Percentiles rank a stretch among this genome's conserved stretches.
phyloP scores from a whole-genome alignment of 2,113 vertebrate species.

The Chionis minor region DNA sequence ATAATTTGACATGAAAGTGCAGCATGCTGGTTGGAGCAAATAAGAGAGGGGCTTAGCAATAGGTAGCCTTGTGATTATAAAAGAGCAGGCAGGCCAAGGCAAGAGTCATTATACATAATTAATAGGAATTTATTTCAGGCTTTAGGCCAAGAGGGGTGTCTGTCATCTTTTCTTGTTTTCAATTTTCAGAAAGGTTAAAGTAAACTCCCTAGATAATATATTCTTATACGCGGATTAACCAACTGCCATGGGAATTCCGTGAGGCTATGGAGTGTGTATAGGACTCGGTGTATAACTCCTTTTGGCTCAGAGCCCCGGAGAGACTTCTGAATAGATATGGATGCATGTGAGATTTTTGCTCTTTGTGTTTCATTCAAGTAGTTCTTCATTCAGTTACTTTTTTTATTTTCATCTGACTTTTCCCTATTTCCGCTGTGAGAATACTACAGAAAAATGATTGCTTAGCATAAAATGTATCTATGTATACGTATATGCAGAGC shows the following conservation, averaged over 20 bases:
- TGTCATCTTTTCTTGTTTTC: neutral
- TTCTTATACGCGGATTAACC: neutral
- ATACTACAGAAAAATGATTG: neutral
- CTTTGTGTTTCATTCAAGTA: neutral
- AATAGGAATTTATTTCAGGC: neutral
- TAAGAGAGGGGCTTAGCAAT: neutral
- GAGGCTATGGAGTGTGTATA: neutral
- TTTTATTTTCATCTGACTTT: neutral
- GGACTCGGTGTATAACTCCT: neutral
- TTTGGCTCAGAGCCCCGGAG: neutral
- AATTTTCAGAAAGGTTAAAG: neutral
- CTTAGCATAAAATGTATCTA: neutral
- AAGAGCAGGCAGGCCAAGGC: neutral
- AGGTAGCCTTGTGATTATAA: neutral
- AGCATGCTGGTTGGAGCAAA: neutral
- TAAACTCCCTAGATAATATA: neutral
- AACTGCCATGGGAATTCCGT: neutral
- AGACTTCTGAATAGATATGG: neutral
- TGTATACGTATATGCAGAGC: neutral
- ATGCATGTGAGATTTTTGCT: neutral
- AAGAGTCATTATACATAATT: neutral
- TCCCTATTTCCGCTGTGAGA: neutral
- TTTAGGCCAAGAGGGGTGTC: neutral
- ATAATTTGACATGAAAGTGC: neutral
- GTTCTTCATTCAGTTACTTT: neutral